These are phyloP conservation scores for Microplitis demolitor DNA, from an alignment of 1,140 invertebrate species.

Conservation along the genomic window DNA sequence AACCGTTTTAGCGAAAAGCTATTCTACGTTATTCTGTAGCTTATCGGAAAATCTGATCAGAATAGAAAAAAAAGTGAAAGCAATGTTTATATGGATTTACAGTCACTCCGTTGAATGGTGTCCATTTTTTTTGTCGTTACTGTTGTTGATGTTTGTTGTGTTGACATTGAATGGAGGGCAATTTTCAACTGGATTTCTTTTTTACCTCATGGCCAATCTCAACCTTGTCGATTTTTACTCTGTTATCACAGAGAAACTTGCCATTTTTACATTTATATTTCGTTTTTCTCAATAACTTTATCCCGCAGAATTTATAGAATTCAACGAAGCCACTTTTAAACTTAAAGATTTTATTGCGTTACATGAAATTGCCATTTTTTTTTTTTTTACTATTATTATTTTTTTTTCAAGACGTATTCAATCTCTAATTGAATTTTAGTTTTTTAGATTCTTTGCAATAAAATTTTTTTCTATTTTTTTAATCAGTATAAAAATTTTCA, in stretches of 20 bases:
- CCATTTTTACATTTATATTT: background rate
- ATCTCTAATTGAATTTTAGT: too few relatives aligned
- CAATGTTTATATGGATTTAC: background rate
- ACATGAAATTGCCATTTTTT: background rate
- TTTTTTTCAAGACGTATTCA: too few relatives aligned
- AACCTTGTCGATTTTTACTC: slow-evolving; percentile 25
- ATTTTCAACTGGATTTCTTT: slow-evolving; percentile 39
- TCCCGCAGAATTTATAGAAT: background rate
- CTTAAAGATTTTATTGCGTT: background rate
- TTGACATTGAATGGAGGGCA: slow-evolving; percentile 30
- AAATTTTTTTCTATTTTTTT: too few relatives aligned
- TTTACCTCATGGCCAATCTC: slow-evolving; percentile 32
- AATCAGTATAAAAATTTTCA: too few relatives aligned
- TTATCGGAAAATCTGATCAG: slow-evolving; percentile 39
- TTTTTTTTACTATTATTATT: background rate
- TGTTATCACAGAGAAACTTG: slow-evolving; percentile 21
- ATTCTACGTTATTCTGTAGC: slow-evolving; percentile 36
- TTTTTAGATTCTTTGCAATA: too few relatives aligned
- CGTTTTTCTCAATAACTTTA: slow-evolving; percentile 13
- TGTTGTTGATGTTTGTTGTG: slow-evolving; percentile 6
- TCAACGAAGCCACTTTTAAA: too few relatives aligned
- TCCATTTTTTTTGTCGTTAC: background rate
- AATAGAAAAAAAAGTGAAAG: background rate
- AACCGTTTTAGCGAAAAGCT: slow-evolving; percentile 41
- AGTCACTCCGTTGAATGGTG: slow-evolving; percentile 24